Evolutionary conservation across 1,140 invertebrate genomes (phyloP).

Genomic region (Spodoptera frugiperda): DNA sequence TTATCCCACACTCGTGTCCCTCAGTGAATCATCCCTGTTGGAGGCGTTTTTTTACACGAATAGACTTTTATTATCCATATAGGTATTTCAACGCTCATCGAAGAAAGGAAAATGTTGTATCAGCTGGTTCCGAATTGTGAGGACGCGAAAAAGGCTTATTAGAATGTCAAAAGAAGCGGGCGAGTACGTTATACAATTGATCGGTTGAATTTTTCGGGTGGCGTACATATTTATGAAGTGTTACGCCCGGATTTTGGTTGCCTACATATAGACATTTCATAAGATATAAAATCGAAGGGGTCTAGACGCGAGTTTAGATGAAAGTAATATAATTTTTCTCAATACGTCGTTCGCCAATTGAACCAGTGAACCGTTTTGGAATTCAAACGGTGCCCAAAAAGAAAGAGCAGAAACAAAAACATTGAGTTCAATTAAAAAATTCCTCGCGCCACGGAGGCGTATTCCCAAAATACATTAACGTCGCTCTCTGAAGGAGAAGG

Average conservation of each 20-base stretch:
- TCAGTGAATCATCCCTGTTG: conserved; percentile 41
- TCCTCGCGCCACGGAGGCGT: conserved; percentile 9
- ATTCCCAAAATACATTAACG: conserved; percentile 47
- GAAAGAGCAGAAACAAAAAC: conserved; percentile 1
- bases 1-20: conserved; percentile 42
- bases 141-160: conserved; percentile 40
- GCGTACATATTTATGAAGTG: conserved; percentile 10
- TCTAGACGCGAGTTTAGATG: neutral
- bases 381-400: neutral
- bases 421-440: conserved; percentile 42
- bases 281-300: neutral
- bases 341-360: neutral
- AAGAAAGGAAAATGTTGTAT: conserved; percentile 32
- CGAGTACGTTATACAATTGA: conserved; percentile 6
- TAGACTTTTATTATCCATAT: conserved; percentile 47
- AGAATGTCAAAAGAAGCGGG: conserved; percentile 31
- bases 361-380: neutral
- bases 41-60: conserved; percentile 43
- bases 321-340: neutral
- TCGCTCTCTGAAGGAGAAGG: conserved; percentile 36
- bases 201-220: conserved; percentile 6
- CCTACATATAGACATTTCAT: neutral
- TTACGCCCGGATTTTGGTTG: neutral
- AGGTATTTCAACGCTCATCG: conserved; percentile 42
- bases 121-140: conserved; percentile 43